Evolutionary conservation across 2,113 vertebrate species (phyloP).

Genomic region (Lasiurus cinereus): DNA sequence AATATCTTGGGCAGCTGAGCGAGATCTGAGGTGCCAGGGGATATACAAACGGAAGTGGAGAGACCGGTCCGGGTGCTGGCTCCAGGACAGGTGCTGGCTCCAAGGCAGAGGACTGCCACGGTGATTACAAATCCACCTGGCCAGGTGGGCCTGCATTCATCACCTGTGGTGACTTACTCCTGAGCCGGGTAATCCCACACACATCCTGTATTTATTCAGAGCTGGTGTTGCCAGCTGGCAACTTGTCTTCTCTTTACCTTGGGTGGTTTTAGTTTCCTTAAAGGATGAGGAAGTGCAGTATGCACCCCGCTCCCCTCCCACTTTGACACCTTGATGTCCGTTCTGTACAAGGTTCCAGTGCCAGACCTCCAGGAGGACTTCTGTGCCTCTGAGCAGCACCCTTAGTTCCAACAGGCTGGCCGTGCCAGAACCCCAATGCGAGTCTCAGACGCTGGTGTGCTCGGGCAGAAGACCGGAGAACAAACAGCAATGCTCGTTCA

Average conservation of each 20-base stretch:
- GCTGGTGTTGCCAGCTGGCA: neutral
- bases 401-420: neutral
- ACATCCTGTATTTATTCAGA: neutral
- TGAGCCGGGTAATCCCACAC: neutral
- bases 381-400: neutral
- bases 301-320: neutral
- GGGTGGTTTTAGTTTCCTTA: neutral
- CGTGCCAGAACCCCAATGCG: neutral
- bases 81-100: too few species aligned
- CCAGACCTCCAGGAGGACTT: neutral
- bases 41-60: neutral
- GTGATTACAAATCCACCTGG: neutral
- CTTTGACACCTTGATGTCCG: neutral
- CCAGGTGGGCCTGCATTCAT: neutral
- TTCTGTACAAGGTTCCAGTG: neutral
- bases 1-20: neutral
- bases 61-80: neutral
- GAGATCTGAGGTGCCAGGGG: neutral
- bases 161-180: neutral
- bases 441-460: fast-evolving
- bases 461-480: neutral
- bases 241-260: neutral
- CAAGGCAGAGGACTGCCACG: neutral
- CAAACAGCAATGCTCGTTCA: neutral
- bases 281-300: neutral